Conservation (phyloP, 1,140 invertebrate species). For the Brachionus calyciflorus region DNA sequence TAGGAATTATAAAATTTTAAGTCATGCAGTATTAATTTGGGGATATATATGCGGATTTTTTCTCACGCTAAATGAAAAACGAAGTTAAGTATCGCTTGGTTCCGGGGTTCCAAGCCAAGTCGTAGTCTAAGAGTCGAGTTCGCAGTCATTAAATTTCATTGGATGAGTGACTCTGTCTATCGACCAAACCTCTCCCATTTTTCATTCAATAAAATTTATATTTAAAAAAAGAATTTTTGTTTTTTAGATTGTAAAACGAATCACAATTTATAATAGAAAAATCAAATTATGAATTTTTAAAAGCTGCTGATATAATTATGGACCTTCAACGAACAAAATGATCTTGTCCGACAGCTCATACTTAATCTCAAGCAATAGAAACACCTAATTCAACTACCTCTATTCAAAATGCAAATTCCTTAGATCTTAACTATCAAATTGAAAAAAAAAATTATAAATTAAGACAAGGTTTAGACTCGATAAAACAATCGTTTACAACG, state of each 20-base stretch:
- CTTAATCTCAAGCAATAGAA: slow-evolving; percentile 29
- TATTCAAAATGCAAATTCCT: background rate
- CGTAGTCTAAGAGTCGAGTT: no score
- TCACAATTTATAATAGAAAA: no score
- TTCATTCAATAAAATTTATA: no score
- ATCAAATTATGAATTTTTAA: slow-evolving; percentile 14
- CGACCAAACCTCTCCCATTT: no score
- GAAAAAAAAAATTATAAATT: slow-evolving; percentile 25
- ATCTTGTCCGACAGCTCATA: background rate
- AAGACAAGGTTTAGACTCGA: background rate
- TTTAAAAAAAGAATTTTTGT: background rate
- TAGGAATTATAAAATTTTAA: no score
- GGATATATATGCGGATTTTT: no score
- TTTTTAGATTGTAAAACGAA: no score
- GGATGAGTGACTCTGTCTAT: no score
- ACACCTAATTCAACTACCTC: background rate
- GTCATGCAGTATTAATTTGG: no score
- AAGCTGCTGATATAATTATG: background rate
- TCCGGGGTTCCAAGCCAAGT: no score
- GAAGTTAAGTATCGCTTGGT: no score
- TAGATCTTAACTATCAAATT: background rate
- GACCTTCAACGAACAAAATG: background rate
- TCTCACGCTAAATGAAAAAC: background rate
- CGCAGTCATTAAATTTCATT: no score
- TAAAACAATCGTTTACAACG: slow-evolving; percentile 23